Base-by-base conservation (phyloP, 2,797 vertebrate species). In the Acestrorhynchus altus region DNA sequence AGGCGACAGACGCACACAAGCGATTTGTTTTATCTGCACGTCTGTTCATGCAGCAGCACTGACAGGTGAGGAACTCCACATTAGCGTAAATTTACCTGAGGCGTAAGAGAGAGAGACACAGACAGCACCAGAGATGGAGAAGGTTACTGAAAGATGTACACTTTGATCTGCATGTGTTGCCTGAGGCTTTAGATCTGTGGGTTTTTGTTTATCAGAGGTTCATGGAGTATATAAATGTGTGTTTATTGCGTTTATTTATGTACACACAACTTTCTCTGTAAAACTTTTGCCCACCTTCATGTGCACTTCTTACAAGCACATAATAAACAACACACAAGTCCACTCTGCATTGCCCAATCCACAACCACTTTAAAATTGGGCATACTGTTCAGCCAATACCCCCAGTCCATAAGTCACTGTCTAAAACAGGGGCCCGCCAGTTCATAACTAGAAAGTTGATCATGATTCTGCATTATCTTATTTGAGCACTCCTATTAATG, bases 81-180 rank as follows among this genome's bases (percentile, higher is more conserved):
- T 67, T 67, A 67, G 28, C 44, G 42, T 67, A 49, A 67, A 46
- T 67, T 49, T 67, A 67, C 42, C 64, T 26, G 44, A 49, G 64
- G 64, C 44, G 13, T 16, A 11, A 28, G 44, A 7, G 9, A 40
- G 7, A 1, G 35, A 40, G 60, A 63, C 31, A 42, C 22, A 28
- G 24, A 60, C 2, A 28, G 60, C n/a, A n/a, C n/a, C n/a, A 15
- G 28, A 31, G 18, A 61, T 8, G 18, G 64, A 66, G 64, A 46
- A n/a, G 40, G 40, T 22, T 40, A 46, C 12, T 28, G 64, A 67
- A 28, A 16, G 64, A 49, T 67, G 12, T 26, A 47, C 64, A 0
- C 44, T 67, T 67, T 67, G 42, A 67, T 67, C 64, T 67, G 64
- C 64, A 47, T 67, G 24, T 67, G 64, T n/a, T 67, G 64, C 44